Conservation (phyloP, 1,140 invertebrate genomes). For the Eriocheir sinensis region DNA sequence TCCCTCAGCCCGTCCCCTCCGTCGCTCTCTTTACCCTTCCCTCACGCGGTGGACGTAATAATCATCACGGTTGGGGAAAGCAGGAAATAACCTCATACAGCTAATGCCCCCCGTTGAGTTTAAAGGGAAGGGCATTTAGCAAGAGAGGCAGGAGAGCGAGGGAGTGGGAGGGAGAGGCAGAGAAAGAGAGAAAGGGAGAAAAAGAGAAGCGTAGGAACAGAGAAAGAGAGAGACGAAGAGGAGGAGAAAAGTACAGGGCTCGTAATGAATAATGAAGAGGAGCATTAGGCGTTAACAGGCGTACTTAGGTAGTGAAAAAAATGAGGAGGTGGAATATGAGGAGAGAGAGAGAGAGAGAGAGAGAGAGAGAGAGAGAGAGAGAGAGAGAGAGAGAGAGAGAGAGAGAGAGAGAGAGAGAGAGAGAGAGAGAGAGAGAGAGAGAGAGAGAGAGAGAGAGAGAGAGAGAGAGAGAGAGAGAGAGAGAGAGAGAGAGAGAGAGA, state of each 20-base stretch:
- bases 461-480: too few relatives aligned
- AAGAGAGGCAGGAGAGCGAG: not conserved
- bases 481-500: too few relatives aligned
- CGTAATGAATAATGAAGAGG: too few relatives aligned
- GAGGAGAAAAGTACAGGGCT: not conserved
- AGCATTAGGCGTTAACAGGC: too few relatives aligned
- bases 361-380: not conserved
- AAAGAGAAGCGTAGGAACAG: not conserved
- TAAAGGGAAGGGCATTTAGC: not conserved
- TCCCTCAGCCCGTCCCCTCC: not conserved
- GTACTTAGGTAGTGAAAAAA: too few relatives aligned
- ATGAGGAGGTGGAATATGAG: too few relatives aligned
- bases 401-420: not conserved
- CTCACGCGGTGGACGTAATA: not conserved
- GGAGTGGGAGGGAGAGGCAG: not conserved
- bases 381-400: not conserved
- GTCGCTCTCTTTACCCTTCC: not conserved
- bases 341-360: not conserved
- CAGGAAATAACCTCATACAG: constrained; percentile 5
- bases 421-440: too few relatives aligned
- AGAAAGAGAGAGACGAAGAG: not conserved
- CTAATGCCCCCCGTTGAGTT: not conserved
- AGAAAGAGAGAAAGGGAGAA: not conserved
- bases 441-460: too few relatives aligned
- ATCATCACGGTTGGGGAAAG: not conserved